Evolutionary conservation across 2,888 invertebrate genomes (phyloP), one percentile per base, ranked within the genome.

Genomic region (Beris chalybata): DNA sequence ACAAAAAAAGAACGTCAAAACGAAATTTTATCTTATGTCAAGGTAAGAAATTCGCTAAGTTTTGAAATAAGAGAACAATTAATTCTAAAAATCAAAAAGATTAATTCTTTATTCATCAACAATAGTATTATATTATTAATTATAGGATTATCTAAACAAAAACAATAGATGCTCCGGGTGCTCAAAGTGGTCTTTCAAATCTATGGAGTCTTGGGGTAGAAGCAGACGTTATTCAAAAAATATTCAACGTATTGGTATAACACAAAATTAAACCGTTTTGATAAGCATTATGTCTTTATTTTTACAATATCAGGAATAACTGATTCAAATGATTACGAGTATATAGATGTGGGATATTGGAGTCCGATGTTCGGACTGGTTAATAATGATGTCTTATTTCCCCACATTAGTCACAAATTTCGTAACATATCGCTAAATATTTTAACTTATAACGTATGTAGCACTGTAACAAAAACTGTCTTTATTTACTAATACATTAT

Each of bases 381-480:
- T 48, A 83, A 89, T 71, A 81, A 81, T 0, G 92, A 93, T 74
- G 85, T 86, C 12, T 76, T 93, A 43, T 94, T 94, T 79, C 92
- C 93, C 0, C 93, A 94, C 74, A 84, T 90, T 0, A 84, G 83
- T 1, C 89, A 93, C 69, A 91, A 92, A 9, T 94, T 94, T 74
- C 83, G 92, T 54, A 88, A 89, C 32, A 87, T 88, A 71, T 84
- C 81, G 15, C 78, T 95, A 70, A 89, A 91, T 0, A 83, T 94
- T 38, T 83, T 90, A 1, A 89, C 92, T 0, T 89, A 88, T 75
- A 89, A 94, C 78, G 94, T 93, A 81, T 84, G 86, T 57, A 11
- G n/a, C 53, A 15, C 45, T 13, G 12, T 48, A 43, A 22, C 15
- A n/a, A 9, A 11, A 45, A 15, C 15, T 11, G 9, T 5, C 29